Conservation (phyloP, 2,888 invertebrate genomes). For the Drosophila tripunctata region DNA sequence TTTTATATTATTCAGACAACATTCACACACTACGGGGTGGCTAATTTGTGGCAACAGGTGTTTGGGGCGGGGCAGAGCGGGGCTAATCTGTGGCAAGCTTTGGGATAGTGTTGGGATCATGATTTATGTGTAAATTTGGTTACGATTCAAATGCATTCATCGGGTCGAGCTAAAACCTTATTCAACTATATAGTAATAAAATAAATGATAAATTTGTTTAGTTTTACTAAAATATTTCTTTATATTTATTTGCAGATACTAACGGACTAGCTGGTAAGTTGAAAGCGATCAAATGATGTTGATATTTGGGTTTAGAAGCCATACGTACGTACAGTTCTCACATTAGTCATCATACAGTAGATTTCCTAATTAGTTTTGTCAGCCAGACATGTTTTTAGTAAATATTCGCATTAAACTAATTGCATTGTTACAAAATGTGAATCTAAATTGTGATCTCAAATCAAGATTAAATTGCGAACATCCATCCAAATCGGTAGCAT, state of each 20-base stretch:
- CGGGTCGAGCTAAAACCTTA: slow-evolving; percentile 18
- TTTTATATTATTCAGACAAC: slow-evolving; percentile 7
- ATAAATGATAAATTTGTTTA: neutral
- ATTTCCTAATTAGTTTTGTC: slow-evolving; percentile 27
- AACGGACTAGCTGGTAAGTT: slow-evolving; percentile 47
- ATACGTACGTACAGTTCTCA: neutral
- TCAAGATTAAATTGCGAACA: slow-evolving; percentile 62
- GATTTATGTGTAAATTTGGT: slow-evolving; percentile 44
- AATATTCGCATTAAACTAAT: slow-evolving; percentile 58
- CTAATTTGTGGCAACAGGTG: slow-evolving; percentile 61
- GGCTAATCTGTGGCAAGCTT: slow-evolving; percentile 5
- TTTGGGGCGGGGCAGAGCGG: neutral
- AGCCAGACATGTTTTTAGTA: slow-evolving; percentile 40
- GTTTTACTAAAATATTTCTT: neutral
- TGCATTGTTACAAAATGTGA: slow-evolving; percentile 53
- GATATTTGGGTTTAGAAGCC: neutral
- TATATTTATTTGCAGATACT: slow-evolving; percentile 35
- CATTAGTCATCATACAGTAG: slow-evolving; percentile 63
- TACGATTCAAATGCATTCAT: slow-evolving; percentile 34
- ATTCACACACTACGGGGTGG: slow-evolving; percentile 18
- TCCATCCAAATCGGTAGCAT: neutral
- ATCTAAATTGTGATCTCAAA: slow-evolving; percentile 71
- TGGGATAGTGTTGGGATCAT: slow-evolving; percentile 31
- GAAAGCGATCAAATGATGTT: neutral
- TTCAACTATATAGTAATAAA: neutral